phyloP scores from a whole-genome alignment of 1,140 invertebrate genomes.

The Tribolium madens region DNA sequence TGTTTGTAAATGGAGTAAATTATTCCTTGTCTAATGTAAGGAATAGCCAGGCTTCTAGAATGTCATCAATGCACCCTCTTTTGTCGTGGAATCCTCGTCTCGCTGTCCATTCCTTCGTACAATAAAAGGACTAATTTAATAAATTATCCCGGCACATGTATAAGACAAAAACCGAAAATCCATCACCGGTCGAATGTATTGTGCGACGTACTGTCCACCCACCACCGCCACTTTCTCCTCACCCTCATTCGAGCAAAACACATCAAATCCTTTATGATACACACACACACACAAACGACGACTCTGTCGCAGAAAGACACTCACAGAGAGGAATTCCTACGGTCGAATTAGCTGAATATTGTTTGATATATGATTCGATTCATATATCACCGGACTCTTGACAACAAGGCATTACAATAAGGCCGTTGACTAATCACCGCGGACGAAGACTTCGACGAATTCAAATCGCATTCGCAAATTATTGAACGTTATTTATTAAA shows the following conservation, averaged over 20 bases:
- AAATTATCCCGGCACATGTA: slow-evolving; percentile 43
- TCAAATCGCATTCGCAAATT: slow-evolving; percentile 10
- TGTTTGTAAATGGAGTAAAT: background rate
- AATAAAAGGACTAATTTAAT: slow-evolving; percentile 48
- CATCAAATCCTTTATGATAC: slow-evolving; percentile 41
- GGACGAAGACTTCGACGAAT: slow-evolving; percentile 30
- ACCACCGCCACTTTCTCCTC: slow-evolving; percentile 14
- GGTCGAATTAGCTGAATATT: slow-evolving; percentile 55
- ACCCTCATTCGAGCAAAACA: slow-evolving; percentile 38
- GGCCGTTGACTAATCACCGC: slow-evolving; percentile 55
- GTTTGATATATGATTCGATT: slow-evolving; percentile 59
- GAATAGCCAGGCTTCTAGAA: background rate
- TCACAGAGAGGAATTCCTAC: slow-evolving; percentile 39
- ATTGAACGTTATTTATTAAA: background rate
- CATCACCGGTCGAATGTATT: slow-evolving; percentile 47
- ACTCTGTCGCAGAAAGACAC: slow-evolving; percentile 26
- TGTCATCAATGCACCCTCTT: background rate
- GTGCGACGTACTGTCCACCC: slow-evolving; percentile 34
- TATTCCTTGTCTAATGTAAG: background rate
- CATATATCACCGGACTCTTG: slow-evolving; percentile 55
- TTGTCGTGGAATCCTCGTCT: background rate
- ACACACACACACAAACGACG: slow-evolving; percentile 26
- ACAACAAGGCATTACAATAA: slow-evolving; percentile 50
- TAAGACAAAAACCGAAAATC: slow-evolving; percentile 47
- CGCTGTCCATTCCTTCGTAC: slow-evolving; percentile 2